These are phyloP conservation scores for Toxotes lorentzi DNA, from an alignment of 2,797 vertebrate species.

Conservation along the genomic window DNA sequence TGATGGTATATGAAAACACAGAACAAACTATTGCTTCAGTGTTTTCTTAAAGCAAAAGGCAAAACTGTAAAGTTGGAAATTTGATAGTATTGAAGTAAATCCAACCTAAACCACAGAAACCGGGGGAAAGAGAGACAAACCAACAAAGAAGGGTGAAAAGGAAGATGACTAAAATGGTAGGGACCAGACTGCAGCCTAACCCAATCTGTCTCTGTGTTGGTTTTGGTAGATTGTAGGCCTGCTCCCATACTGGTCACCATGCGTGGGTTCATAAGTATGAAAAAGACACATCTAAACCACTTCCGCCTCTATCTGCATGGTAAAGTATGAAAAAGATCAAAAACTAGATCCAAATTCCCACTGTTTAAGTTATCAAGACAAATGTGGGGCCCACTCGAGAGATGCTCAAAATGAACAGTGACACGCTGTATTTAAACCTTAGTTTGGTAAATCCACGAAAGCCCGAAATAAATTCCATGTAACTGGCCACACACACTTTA, in stretches of 20 bases:
- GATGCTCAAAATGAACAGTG: constrained; percentile 52
- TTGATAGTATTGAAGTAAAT: constrained; percentile 63
- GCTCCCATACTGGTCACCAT: constrained; percentile 68
- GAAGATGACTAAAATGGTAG: constrained; percentile 53
- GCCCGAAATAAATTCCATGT: constrained; percentile 60
- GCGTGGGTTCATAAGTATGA: constrained; percentile 62
- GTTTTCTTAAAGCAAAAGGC: constrained; percentile 68
- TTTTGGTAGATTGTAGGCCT: constrained; percentile 78
- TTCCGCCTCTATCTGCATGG: constrained; percentile 59
- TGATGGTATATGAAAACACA: constrained; percentile 37
- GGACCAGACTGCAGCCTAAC: constrained; percentile 60
- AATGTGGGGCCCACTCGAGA: constrained; percentile 47
- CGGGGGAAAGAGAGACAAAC: constrained; percentile 39
- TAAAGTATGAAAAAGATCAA: constrained; percentile 54
- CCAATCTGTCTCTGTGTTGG: constrained; percentile 63
- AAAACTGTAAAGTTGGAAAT: constrained; percentile 56
- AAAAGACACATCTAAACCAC: constrained; percentile 69
- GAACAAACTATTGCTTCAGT: constrained; percentile 50
- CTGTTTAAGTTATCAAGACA: constrained; percentile 71
- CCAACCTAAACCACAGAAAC: constrained; percentile 64
- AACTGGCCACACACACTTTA: constrained; percentile 53
- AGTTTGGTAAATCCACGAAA: constrained; percentile 60
- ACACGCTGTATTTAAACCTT: constrained; percentile 64
- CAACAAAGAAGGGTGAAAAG: constrained; percentile 44
- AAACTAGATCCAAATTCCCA: constrained; percentile 59